Evolutionary conservation across 2,888 invertebrate genomes (phyloP), one percentile per base, ranked within the genome.

Genomic region (Apeira syringaria): DNA sequence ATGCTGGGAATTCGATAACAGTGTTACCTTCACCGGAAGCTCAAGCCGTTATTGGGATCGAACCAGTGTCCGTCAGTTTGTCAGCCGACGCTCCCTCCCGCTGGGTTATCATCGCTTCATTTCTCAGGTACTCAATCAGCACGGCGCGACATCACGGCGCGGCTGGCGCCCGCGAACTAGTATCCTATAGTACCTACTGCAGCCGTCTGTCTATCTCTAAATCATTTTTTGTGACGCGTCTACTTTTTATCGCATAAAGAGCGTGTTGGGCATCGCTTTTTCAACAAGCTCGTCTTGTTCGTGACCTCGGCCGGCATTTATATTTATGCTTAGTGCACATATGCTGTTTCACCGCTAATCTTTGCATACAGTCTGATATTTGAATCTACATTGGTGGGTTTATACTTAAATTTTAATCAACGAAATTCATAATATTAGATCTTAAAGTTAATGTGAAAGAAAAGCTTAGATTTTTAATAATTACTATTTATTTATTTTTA

Each of bases 301-400:
- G 76, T 84, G 84, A 85, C 85, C 85, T 83, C 84, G 74, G 56
- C 79, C 84, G 80, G 78, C 80, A 76, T 82, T 78, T 76, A 76
- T 78, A 63, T 75, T 76, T 78, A 78, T 78, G 75, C 72, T 70
- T 68, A 57, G 70, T 72, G 72, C 71, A 74, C 73, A 76, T 72
- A 72, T 72, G 66, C 66, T 50, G 63, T 61, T 59, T 66, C 10
- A 18, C 8, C 29, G 9, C 30, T 35, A 15, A 47, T 5, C 33
- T 35, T 20, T 10, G 1, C 2, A 2, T 17, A 17, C 10, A 35
- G 29, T 13, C 20, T 7, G 10, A 22, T 7, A 20, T 29, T 18
- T 12, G 10, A 2, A 15, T 17, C 15, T 17, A 18, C 11, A 26
- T 31, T 20, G 12, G 11, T 18, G n/a, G 7, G 9, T 20, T 2